phyloP scores from a whole-genome alignment of 1,140 invertebrate species.

The Papilio glaucus region DNA sequence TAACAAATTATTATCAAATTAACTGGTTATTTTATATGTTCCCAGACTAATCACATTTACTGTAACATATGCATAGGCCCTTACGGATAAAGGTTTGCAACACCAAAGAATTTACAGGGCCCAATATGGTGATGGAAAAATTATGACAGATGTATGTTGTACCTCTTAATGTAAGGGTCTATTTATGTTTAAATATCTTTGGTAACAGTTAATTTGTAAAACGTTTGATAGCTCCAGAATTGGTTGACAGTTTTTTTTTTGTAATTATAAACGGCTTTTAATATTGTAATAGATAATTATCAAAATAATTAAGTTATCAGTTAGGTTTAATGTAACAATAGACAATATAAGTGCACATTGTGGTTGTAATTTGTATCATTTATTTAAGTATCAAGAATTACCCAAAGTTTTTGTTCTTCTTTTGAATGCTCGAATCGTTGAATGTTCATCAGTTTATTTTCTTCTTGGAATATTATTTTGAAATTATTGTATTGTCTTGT shows the following conservation, averaged over 20 bases:
- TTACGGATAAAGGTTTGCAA: conserved; percentile 2
- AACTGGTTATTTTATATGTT: neutral
- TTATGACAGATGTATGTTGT: neutral
- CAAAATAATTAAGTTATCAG: neutral
- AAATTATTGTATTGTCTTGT: conserved; percentile 3
- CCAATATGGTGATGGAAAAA: neutral
- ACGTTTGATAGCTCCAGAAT: neutral
- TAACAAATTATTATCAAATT: neutral
- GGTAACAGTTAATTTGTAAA: neutral
- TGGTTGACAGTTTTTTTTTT: neutral
- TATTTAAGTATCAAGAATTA: conserved; percentile 13
- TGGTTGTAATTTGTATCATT: conserved; percentile 21
- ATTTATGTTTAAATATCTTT: neutral
- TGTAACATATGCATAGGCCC: neutral
- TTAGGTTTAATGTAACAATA: conserved; percentile 12
- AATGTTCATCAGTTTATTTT: neutral
- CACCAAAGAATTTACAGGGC: neutral
- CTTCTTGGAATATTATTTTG: neutral
- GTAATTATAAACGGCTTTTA: neutral
- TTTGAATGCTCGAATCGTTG: conserved; percentile 9
- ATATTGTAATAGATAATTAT: conserved; percentile 6
- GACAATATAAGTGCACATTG: conserved; percentile 24
- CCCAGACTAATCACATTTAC: neutral
- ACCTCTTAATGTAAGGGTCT: neutral
- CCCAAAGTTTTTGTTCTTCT: conserved; percentile 2